Evolutionary conservation across 2,888 invertebrate genomes (phyloP).

Genomic region (Archips xylosteana): DNA sequence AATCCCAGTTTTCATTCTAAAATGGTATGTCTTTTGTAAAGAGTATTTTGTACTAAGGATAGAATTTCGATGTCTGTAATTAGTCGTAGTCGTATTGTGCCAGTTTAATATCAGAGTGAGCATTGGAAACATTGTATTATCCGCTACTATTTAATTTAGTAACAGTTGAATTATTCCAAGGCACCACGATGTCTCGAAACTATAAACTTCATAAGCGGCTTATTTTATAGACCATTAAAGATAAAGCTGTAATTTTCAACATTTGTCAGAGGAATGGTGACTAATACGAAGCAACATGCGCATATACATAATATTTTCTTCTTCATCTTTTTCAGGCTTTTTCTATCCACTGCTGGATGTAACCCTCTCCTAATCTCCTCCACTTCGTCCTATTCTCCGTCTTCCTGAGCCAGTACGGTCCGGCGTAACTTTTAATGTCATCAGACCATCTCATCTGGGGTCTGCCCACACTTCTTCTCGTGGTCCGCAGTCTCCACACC

Average conservation of each 20-base stretch:
- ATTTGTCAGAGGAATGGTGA: constrained; percentile 13
- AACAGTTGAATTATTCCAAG: constrained; percentile 18
- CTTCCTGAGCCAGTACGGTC: too few species aligned
- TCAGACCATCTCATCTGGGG: too few species aligned
- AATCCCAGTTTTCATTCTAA: not conserved
- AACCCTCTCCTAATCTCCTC: too few species aligned
- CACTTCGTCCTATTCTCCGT: too few species aligned
- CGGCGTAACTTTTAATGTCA: too few species aligned
- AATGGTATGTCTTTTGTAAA: constrained; percentile 2
- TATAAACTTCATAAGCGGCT: constrained; percentile 30
- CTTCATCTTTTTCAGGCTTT: too few species aligned
- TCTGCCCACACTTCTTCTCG: too few species aligned
- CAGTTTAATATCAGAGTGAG: not conserved
- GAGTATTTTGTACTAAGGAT: not conserved
- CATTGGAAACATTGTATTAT: constrained; percentile 17
- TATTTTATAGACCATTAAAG: constrained; percentile 28
- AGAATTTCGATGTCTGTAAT: not conserved
- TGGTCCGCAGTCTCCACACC: too few species aligned
- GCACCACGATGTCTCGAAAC: constrained; percentile 17
- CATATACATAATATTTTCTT: not conserved
- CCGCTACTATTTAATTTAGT: constrained; percentile 25
- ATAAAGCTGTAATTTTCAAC: constrained; percentile 18
- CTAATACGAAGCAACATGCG: not conserved
- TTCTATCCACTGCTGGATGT: too few species aligned
- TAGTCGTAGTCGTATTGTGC: not conserved